Percentiles rank a stretch among this genome's conserved stretches.
Conservation (phyloP, 2,113 vertebrate species). For the Pithys albifrons region DNA sequence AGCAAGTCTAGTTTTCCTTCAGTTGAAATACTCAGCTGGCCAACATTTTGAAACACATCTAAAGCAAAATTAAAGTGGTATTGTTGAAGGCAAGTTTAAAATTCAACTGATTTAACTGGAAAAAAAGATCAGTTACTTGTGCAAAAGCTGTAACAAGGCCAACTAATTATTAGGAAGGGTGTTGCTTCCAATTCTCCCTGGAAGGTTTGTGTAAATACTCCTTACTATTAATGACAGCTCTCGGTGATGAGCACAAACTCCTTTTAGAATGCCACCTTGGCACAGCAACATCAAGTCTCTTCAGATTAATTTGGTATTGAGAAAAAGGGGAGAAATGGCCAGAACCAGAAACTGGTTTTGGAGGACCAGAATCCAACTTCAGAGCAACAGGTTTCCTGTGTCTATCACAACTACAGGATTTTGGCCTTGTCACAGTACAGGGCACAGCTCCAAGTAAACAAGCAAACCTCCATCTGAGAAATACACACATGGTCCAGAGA, state of each 20-base stretch:
- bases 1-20: background rate
- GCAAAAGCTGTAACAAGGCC: background rate
- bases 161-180: background rate
- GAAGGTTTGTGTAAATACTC: background rate
- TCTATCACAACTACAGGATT: background rate
- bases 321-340: background rate
- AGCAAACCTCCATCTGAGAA: background rate
- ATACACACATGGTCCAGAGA: background rate
- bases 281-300: background rate
- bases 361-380: background rate
- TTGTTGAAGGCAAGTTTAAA: background rate
- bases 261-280: background rate
- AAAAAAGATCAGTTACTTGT: background rate
- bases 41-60: background rate
- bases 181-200: background rate
- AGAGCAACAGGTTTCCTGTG: background rate
- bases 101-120: background rate
- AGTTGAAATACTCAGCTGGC: background rate
- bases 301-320: background rate
- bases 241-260: background rate
- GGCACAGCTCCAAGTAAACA: constrained; percentile 55
- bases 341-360: background rate
- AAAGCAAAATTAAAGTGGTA: background rate
- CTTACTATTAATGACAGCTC: background rate
- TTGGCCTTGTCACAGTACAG: background rate